Conservation (phyloP, 2,113 vertebrate species). For the Benitochromis conjunctus region DNA sequence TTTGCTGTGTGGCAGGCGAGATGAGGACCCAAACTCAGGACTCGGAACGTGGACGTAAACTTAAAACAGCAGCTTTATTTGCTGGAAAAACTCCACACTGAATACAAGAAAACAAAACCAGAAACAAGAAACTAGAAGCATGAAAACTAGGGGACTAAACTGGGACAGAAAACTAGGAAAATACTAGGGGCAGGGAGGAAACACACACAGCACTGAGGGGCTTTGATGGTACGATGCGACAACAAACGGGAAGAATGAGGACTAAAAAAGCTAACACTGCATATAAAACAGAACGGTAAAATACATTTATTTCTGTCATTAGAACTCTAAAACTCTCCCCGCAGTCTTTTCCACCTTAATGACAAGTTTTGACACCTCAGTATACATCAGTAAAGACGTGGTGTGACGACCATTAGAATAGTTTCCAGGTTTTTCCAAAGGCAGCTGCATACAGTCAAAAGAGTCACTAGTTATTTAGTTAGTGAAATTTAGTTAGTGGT, state of each 20-base stretch:
- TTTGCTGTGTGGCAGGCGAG: accelerated
- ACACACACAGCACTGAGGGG: accelerated
- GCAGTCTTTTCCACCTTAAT: background rate
- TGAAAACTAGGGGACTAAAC: background rate
- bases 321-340: background rate
- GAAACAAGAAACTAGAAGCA: background rate
- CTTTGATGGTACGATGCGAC: accelerated
- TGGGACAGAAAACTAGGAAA: accelerated
- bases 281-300: background rate
- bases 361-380: accelerated
- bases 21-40: background rate
- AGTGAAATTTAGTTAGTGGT: no score
- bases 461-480: no score
- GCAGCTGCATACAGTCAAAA: background rate
- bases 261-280: background rate
- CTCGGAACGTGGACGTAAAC: accelerated
- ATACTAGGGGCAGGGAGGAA: accelerated
- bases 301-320: background rate
- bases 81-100: accelerated
- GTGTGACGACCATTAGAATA: background rate
- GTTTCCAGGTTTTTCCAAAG: background rate
- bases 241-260: background rate
- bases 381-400: background rate
- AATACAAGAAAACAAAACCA: accelerated
- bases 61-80: background rate